Evolutionary conservation across 2,888 invertebrate species (phyloP).

Genomic region (Neoascia interrupta): DNA sequence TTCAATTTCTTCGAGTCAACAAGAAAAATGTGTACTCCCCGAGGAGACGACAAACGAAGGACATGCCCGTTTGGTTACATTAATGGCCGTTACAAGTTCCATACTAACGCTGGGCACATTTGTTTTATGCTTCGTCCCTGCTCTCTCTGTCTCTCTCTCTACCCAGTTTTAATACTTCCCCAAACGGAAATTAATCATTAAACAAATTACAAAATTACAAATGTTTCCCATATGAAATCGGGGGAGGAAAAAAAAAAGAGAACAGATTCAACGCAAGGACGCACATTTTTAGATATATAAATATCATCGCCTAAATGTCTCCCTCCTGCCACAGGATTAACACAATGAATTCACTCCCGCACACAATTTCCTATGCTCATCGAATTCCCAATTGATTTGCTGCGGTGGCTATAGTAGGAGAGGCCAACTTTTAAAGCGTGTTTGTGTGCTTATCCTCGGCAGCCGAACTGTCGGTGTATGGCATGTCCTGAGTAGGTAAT

Average conservation of each 20-base stretch:
- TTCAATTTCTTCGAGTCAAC: conserved; percentile 15
- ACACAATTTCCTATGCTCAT: conserved; percentile 4
- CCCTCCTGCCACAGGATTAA: conserved; percentile 55
- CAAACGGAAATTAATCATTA: conserved; percentile 20
- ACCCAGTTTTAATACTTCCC: neutral
- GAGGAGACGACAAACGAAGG: neutral
- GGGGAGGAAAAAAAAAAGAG: too few species aligned
- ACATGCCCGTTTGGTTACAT: too few species aligned
- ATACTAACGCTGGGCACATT: too few species aligned
- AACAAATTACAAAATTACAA: conserved; percentile 27
- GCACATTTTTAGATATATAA: conserved; percentile 40
- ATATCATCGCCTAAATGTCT: conserved; percentile 58
- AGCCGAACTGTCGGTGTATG: conserved; percentile 5
- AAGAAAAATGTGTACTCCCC: neutral
- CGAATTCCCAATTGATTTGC: conserved; percentile 54
- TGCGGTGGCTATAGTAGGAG: too few species aligned
- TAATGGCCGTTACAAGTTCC: too few species aligned
- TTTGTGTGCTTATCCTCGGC: conserved; percentile 6
- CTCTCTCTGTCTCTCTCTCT: too few species aligned
- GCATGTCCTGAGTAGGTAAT: conserved; percentile 54
- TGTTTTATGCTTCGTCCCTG: neutral
- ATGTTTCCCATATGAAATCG: neutral
- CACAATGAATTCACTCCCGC: conserved; percentile 34
- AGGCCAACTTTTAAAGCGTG: too few species aligned
- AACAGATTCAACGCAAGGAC: conserved; percentile 20